These are phyloP conservation scores for Teleogryllus occipitalis DNA, from an alignment of 1,140 invertebrate genomes.

Conservation along the genomic window DNA sequence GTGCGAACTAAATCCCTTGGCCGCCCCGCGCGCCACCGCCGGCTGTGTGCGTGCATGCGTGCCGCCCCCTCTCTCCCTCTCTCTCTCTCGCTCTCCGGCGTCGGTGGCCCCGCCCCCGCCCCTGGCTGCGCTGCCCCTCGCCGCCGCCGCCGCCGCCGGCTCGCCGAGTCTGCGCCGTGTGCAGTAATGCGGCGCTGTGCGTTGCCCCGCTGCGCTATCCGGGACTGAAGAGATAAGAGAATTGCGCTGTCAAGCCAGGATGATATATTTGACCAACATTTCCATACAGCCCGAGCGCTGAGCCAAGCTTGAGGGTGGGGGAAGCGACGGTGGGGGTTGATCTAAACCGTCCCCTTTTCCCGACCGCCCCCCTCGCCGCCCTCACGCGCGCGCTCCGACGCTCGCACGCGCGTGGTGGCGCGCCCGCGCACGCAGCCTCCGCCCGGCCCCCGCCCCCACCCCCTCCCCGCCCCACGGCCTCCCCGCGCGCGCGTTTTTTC, in stretches of 20 bases:
- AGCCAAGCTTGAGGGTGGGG: slow-evolving; percentile 11
- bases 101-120: neutral
- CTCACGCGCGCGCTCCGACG: neutral
- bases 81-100: no score
- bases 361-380: neutral
- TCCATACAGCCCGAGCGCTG: slow-evolving; percentile 50
- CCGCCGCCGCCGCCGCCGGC: neutral
- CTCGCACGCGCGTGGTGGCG: slow-evolving; percentile 9
- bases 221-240: slow-evolving; percentile 59
- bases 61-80: no score
- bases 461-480: no score
- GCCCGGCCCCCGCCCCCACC: neutral
- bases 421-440: slow-evolving; percentile 7
- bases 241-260: slow-evolving; percentile 76
- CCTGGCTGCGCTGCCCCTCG: slow-evolving; percentile 8
- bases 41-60: no score
- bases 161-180: slow-evolving; percentile 12
- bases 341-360: slow-evolving; percentile 11
- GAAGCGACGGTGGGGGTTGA: neutral
- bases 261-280: slow-evolving; percentile 80
- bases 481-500: neutral
- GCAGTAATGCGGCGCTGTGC: slow-evolving; percentile 3
- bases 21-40: no score
- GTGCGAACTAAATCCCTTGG: no score
- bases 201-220: slow-evolving; percentile 18